Evolutionary conservation across 2,113 vertebrate genomes (phyloP).

Genomic region (Maylandia zebra): DNA sequence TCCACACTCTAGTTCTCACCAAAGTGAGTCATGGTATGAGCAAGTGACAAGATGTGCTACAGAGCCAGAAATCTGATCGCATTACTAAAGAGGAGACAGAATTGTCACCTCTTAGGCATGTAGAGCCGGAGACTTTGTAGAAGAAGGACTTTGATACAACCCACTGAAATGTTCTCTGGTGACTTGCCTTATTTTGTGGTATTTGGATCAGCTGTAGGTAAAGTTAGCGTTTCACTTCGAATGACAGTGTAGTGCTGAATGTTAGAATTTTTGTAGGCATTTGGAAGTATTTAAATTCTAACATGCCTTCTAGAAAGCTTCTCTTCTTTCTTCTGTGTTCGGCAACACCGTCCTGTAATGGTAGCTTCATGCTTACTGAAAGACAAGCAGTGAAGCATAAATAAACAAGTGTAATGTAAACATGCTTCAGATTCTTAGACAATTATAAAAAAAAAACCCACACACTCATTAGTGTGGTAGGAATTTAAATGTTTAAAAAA

Average conservation of each 20-base stretch:
- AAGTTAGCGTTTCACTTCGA: not conserved
- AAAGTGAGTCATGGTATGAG: slow-evolving; percentile 28
- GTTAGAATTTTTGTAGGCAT: not conserved
- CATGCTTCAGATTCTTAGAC: not conserved
- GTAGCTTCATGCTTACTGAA: not conserved
- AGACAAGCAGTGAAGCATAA: not conserved
- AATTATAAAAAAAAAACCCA: not conserved
- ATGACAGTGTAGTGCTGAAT: not conserved
- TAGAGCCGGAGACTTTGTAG: not conserved
- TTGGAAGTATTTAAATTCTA: not conserved
- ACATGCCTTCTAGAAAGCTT: not conserved
- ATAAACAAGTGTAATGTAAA: not conserved
- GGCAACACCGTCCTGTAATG: not conserved
- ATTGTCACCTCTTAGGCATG: slow-evolving; percentile 3
- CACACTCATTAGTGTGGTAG: not conserved
- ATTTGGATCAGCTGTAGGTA: not conserved
- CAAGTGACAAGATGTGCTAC: slow-evolving; percentile 22
- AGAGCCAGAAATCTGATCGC: slow-evolving; percentile 29
- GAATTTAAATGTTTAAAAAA: not conserved
- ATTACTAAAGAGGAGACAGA: slow-evolving; percentile 16
- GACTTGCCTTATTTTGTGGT: not conserved
- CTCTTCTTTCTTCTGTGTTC: not conserved
- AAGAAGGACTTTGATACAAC: not conserved
- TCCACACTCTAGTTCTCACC: slow-evolving; percentile 17
- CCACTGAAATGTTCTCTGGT: slow-evolving; percentile 6